Base-by-base conservation (phyloP, 2,113 vertebrate species). In the Tursiops truncatus region DNA sequence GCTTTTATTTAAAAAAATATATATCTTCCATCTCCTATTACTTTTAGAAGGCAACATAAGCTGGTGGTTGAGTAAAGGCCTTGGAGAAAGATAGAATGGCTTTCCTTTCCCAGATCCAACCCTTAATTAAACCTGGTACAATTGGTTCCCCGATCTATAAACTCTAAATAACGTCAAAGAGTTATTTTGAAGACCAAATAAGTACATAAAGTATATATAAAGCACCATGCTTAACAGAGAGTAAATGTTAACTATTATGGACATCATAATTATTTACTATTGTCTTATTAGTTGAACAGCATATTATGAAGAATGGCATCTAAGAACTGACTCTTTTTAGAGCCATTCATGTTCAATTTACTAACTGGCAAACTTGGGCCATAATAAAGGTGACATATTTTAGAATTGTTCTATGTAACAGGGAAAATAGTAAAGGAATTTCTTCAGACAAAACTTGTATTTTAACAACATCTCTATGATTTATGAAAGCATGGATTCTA, bases 161-260 rank as follows among this genome's bases (percentile, higher is more conserved):
- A 85, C 76, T 60, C 15, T 47, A 88, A 89, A 81, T 91, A 73
- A 91, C 73, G 26, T 73, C 41, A 82, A 76, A 80, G 41, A n/a
- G 23, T 73, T 89, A 25, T 85, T 88, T 73, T 89, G 60, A 94
- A 91, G 73, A 90, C 11, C n/a, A 92, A 84, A 73, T 65, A 58
- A 91, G 14, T 36, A 73, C 2, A 65, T 44, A 65, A 63, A 63
- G 11, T 41, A 41, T 6, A n/a, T 47, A 62, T 20, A 85, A 96
- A 89, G 4, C 20, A 53, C 41, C 85, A 17, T 33, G 15, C 17
- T 56, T 68, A 28, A 17, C 6, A 12, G 20, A 21, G 14, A 83
- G 13, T 36, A 38, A 88, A 56, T 20, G 12, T 50, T 28, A 76
- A 31, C 23, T 53, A 13, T 56, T 21, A 11, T 18, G 2, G 25